A percentile compares a stretch with the other conserved stretches of the same genome.
Conservation (phyloP, 1,140 invertebrate species). For the Scaptomyza hsui region DNA sequence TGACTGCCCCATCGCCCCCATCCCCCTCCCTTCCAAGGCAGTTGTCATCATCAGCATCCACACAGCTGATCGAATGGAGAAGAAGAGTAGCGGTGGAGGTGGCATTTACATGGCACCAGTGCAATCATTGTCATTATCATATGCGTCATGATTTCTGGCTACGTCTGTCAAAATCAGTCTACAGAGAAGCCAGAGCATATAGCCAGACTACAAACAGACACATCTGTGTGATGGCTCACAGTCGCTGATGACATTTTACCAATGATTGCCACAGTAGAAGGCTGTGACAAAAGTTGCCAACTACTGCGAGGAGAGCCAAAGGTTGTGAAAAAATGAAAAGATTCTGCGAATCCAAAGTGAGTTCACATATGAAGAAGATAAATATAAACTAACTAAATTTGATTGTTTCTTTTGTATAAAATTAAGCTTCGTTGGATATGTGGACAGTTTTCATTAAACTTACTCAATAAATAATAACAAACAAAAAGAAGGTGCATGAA, state of each 20-base stretch:
- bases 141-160: conserved; percentile 74
- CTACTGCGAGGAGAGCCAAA: background rate
- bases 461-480: too few species aligned
- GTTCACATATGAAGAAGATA: too few species aligned
- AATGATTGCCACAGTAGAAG: background rate
- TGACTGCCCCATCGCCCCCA: conserved; percentile 12
- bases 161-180: conserved; percentile 46
- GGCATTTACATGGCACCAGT: conserved; percentile 22
- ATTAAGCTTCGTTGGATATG: too few species aligned
- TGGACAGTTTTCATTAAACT: too few species aligned
- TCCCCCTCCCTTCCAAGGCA: conserved; percentile 40
- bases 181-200: conserved; percentile 8
- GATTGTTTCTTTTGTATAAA: too few species aligned
- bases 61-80: conserved; percentile 15
- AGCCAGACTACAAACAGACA: conserved; percentile 29
- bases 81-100: background rate
- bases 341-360: too few species aligned
- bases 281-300: background rate
- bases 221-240: conserved; percentile 33
- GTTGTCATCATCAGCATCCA: conserved; percentile 68
- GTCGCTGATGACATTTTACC: conserved; percentile 58
- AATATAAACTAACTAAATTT: too few species aligned
- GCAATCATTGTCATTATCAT: conserved; percentile 80
- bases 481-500: too few species aligned
- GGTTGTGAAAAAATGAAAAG: background rate